These are phyloP conservation scores for Oncopeltus fasciatus DNA, from an alignment of 1,140 invertebrate species.

Conservation along the genomic window DNA sequence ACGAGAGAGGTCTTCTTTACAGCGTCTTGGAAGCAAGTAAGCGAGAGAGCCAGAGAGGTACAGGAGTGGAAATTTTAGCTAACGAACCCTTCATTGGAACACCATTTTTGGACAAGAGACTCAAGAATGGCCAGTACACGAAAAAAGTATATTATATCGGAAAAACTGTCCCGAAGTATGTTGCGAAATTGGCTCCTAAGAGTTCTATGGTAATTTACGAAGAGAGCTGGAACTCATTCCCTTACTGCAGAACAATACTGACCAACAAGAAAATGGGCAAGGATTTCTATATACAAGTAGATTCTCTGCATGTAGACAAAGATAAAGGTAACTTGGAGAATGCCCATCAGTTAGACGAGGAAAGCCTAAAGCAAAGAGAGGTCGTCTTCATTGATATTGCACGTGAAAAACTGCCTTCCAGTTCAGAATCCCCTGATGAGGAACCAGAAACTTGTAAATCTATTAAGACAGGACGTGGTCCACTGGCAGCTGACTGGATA, in stretches of 20 bases:
- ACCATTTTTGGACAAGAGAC: not conserved
- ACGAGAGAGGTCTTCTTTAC: not conserved
- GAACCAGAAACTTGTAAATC: conserved; percentile 85
- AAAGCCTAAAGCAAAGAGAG: conserved; percentile 69
- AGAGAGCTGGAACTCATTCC: conserved; percentile 98
- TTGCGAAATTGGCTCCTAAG: conserved; percentile 83
- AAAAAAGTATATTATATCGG: conserved; percentile 96
- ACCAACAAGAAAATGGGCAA: conserved; percentile 92
- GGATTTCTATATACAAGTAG: conserved; percentile 90
- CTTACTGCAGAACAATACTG: conserved; percentile 92
- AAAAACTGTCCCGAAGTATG: conserved; percentile 80
- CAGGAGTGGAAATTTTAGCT: not conserved
- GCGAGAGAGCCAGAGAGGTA: not conserved
- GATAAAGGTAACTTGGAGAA: conserved; percentile 92
- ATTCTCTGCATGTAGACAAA: conserved; percentile 78
- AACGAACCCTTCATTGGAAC: not conserved
- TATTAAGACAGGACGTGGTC: conserved; percentile 79
- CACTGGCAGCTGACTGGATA: conserved; percentile 67
- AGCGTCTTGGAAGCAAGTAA: not conserved
- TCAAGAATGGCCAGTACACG: conserved; percentile 83
- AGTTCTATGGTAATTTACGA: conserved; percentile 89
- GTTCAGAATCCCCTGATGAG: conserved; percentile 43
- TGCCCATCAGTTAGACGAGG: conserved; percentile 75
- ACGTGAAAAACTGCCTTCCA: not conserved
- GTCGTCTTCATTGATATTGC: conserved; percentile 46